Percentiles rank a stretch among this genome's conserved stretches.
phyloP scores from a whole-genome alignment of 1,140 invertebrate genomes.

The Venturia canescens region DNA sequence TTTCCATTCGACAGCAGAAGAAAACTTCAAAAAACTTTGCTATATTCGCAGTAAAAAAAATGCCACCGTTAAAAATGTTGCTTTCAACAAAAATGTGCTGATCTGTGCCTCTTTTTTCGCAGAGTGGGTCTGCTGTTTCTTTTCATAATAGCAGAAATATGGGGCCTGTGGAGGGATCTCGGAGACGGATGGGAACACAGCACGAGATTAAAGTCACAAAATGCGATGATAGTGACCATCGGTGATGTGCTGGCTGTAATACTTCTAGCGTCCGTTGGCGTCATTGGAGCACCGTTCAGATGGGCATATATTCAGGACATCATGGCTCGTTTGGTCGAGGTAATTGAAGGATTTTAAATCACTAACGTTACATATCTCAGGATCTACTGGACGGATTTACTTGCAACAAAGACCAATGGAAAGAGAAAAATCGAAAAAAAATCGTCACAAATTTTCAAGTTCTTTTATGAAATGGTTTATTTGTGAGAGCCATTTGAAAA shows the following conservation, averaged over 20 bases:
- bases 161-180: slow-evolving; percentile 71
- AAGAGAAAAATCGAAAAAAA: too few species aligned
- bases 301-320: slow-evolving; percentile 67
- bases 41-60: not conserved
- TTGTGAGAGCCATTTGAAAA: too few species aligned
- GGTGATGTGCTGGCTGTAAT: slow-evolving; percentile 69
- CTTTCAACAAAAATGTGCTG: not conserved
- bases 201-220: slow-evolving; percentile 69
- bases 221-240: slow-evolving; percentile 68
- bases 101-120: not conserved
- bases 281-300: slow-evolving; percentile 63
- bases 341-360: slow-evolving; percentile 47
- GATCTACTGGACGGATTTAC: too few species aligned
- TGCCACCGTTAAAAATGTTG: too few species aligned
- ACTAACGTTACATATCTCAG: too few species aligned
- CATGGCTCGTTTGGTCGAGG: slow-evolving; percentile 67
- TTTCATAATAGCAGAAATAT: slow-evolving; percentile 60
- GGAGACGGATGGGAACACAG: slow-evolving; percentile 72
- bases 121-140: slow-evolving; percentile 58
- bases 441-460: too few species aligned
- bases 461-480: too few species aligned
- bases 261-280: slow-evolving; percentile 57
- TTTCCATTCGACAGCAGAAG: not conserved
- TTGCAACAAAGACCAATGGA: too few species aligned
- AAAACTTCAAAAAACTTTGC: not conserved